Conservation (phyloP, 2,113 vertebrate genomes). For the Eonycteris spelaea region DNA sequence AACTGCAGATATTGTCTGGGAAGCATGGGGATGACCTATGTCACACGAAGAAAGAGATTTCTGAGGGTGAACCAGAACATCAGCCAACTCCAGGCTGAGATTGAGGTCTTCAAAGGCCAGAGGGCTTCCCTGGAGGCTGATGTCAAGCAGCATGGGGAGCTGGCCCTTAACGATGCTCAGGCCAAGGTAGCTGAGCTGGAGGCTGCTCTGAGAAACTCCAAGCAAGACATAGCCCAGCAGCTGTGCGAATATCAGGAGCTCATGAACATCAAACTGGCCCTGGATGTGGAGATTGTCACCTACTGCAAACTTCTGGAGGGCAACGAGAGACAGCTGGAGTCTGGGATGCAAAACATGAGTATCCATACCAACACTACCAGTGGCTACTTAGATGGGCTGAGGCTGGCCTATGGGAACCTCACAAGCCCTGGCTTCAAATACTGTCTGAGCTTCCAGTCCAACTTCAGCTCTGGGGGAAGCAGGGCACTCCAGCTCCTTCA, state of each 20-base stretch:
- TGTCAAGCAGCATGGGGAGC: neutral
- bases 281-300: neutral
- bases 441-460: neutral
- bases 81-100: neutral
- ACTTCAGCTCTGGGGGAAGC: neutral
- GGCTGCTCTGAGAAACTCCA: neutral
- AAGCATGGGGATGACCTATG: neutral
- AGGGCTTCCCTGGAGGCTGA: neutral
- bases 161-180: neutral
- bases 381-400: neutral
- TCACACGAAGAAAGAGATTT: neutral
- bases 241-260: neutral
- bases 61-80: neutral
- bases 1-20: too few species aligned
- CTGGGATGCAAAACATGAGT: neutral
- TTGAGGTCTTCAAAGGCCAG: neutral
- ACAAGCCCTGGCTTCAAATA: neutral
- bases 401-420: neutral
- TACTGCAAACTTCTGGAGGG: neutral
- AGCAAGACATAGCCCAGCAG: neutral
- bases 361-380: too few species aligned
- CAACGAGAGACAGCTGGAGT: neutral
- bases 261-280: neutral
- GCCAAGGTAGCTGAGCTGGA: neutral
- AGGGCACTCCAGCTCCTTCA: too few species aligned